A percentile compares a stretch with the other conserved stretches of the same genome.
These are phyloP conservation scores for Engraulis encrasicolus DNA, from an alignment of 2,113 vertebrate genomes.

Conservation along the genomic window DNA sequence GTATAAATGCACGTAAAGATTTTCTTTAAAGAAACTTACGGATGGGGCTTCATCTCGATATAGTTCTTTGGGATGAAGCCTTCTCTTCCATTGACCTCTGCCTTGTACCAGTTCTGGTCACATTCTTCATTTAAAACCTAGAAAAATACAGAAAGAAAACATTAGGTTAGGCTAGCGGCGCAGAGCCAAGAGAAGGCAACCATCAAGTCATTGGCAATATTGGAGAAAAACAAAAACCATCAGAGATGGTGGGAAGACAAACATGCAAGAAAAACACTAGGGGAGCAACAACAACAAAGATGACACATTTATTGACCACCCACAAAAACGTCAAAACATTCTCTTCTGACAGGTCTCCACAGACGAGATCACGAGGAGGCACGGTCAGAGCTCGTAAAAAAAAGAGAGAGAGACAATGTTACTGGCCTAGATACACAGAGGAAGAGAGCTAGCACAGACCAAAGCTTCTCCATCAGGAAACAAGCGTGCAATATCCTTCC, in stretches of 20 bases:
- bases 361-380: not conserved
- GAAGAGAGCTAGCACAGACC: not conserved
- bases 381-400: not conserved
- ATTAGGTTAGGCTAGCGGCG: not conserved
- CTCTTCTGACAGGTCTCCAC: not conserved
- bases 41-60: slow-evolving; percentile 89
- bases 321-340: not conserved
- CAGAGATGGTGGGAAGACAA: not conserved
- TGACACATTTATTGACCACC: not conserved
- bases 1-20: no score
- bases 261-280: not conserved
- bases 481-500: slow-evolving; percentile 11
- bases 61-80: slow-evolving; percentile 93
- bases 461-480: slow-evolving; percentile 8
- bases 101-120: slow-evolving; percentile 93
- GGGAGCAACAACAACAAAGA: not conserved
- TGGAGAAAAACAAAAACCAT: not conserved
- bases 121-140: slow-evolving; percentile 91
- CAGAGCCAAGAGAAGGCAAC: no score
- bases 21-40: no score
- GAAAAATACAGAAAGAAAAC: slow-evolving; percentile 27
- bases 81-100: slow-evolving; percentile 87
- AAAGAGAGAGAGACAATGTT: not conserved
- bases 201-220: not conserved
- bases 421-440: not conserved